Percentiles rank a stretch among this genome's conserved stretches.
phyloP scores from a whole-genome alignment of 2,113 vertebrate species.

The Heterocephalus glaber region DNA sequence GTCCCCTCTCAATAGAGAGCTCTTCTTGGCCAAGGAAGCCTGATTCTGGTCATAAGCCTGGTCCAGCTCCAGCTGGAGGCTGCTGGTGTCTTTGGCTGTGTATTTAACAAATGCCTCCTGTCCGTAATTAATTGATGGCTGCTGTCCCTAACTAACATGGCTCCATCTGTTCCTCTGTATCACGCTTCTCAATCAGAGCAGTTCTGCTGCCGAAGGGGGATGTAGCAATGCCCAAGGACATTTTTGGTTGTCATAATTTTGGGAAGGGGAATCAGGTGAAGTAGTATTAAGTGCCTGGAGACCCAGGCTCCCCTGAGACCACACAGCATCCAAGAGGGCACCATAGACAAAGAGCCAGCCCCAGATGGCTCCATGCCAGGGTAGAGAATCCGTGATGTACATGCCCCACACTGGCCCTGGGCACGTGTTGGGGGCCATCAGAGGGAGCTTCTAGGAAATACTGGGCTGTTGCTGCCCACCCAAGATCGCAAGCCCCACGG shows the following conservation, averaged over 20 bases:
- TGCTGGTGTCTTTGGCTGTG: rapidly evolving
- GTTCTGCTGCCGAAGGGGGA: background rate
- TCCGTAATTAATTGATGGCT: background rate
- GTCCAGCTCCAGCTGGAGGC: background rate
- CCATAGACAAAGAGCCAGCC: rapidly evolving
- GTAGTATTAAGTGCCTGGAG: rapidly evolving
- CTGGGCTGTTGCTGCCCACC: rapidly evolving
- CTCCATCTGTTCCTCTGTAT: rapidly evolving
- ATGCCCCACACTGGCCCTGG: rapidly evolving
- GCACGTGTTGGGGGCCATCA: background rate
- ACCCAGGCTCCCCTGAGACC: rapidly evolving
- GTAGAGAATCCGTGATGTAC: rapidly evolving
- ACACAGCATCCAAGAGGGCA: rapidly evolving
- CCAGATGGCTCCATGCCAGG: rapidly evolving
- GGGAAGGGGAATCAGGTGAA: too few relatives aligned
- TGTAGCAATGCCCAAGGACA: background rate
- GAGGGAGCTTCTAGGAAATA: background rate
- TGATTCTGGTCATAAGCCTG: background rate
- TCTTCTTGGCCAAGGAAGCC: rapidly evolving
- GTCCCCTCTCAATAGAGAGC: rapidly evolving
- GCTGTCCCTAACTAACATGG: rapidly evolving
- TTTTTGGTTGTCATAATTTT: background rate
- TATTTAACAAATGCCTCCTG: background rate
- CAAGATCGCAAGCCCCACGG: background rate
- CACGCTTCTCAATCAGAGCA: background rate